phyloP scores from a whole-genome alignment of 2,113 vertebrate genomes.

The Scopus umbretta region DNA sequence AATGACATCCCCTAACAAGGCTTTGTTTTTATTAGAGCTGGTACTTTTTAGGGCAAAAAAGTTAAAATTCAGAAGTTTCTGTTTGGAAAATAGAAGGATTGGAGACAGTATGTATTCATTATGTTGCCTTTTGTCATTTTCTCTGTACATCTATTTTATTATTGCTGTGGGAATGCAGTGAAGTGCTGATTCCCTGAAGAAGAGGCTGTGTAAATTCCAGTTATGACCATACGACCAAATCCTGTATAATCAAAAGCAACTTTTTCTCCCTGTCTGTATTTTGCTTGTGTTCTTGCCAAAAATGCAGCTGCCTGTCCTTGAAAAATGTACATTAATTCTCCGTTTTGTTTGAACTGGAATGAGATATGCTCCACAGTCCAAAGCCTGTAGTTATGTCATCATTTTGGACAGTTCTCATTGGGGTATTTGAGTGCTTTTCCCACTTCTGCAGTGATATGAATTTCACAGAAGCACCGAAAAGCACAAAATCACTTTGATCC shows the following conservation, averaged over 20 bases:
- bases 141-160: neutral
- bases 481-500: neutral
- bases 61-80: neutral
- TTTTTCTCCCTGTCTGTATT: neutral
- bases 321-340: neutral
- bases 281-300: neutral
- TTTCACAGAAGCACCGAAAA: neutral
- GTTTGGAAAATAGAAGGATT: neutral
- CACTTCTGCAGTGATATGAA: neutral
- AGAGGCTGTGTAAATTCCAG: neutral
- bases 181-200: neutral
- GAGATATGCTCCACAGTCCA: neutral
- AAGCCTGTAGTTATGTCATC: neutral
- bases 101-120: neutral
- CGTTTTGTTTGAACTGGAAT: neutral
- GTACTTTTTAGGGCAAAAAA: neutral
- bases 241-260: neutral
- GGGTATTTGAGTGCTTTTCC: neutral
- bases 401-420: neutral
- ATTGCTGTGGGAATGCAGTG: neutral
- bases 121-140: neutral
- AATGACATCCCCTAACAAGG: neutral
- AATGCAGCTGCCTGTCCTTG: neutral
- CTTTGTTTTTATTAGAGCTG: neutral
- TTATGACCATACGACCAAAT: neutral